Evolutionary conservation across 2,113 vertebrate genomes (phyloP).

Genomic region (Pantherophis guttatus): DNA sequence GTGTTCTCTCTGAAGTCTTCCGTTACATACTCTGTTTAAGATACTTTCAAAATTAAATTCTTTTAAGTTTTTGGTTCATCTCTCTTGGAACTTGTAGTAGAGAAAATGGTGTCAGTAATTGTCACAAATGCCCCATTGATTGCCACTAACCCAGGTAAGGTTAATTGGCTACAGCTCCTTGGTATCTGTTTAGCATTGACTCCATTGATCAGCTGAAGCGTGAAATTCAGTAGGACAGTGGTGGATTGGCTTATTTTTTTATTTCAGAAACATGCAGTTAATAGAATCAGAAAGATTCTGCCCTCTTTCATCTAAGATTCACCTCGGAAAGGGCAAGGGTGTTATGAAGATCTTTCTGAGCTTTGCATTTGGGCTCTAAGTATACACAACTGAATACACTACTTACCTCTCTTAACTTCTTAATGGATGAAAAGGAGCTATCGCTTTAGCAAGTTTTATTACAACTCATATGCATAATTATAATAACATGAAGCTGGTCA

Average conservation of each 20-base stretch:
- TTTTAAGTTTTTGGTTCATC: neutral
- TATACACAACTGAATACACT: neutral
- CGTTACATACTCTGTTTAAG: neutral
- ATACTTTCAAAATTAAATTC: neutral
- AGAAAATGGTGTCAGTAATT: constrained; percentile 13
- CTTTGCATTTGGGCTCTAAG: neutral
- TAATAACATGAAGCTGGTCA: neutral
- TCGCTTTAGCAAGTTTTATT: neutral
- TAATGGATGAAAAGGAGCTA: neutral
- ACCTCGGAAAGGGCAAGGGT: neutral
- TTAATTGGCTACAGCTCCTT: constrained; percentile 24
- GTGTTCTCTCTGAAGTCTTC: neutral
- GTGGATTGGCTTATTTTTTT: constrained; percentile 31
- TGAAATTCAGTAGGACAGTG: constrained; percentile 33
- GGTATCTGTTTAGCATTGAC: constrained; percentile 36
- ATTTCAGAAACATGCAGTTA: constrained; percentile 34
- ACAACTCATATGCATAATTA: neutral
- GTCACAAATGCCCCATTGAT: constrained; percentile 21
- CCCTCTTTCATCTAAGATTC: neutral
- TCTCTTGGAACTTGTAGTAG: constrained; percentile 1
- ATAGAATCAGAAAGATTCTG: neutral
- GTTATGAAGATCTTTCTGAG: neutral
- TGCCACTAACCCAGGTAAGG: constrained; percentile 26
- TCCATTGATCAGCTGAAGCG: constrained; percentile 36
- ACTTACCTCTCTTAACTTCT: neutral